Evolutionary conservation across 2,888 invertebrate species (phyloP).

Genomic region (Stegophylla sp.): DNA sequence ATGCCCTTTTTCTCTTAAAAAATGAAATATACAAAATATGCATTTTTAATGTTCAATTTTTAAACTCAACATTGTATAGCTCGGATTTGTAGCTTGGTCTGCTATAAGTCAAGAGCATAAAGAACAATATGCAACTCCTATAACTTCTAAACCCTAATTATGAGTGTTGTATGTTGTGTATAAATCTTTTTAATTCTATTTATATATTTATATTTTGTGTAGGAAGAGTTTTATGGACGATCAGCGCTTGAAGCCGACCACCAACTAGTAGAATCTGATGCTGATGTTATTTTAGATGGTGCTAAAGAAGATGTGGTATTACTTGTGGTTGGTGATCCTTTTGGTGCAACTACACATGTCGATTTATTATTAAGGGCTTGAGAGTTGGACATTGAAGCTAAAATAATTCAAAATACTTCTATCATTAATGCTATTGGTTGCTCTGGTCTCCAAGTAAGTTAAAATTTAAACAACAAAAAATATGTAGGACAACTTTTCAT

Average conservation of each 20-base stretch:
- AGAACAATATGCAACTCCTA: no score
- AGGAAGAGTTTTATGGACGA: conserved; percentile 93
- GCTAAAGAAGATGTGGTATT: conserved; percentile 84
- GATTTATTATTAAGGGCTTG: conserved; percentile 91
- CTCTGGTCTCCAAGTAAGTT: conserved; percentile 79
- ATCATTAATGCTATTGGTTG: conserved; percentile 97
- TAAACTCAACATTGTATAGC: no score
- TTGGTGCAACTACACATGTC: conserved; percentile 97
- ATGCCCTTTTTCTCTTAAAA: no score
- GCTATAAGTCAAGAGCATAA: no score
- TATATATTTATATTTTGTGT: conserved; percentile 61
- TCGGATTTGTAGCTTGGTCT: no score
- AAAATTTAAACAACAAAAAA: conserved; percentile 6
- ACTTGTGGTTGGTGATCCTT: conserved; percentile 96
- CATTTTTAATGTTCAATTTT: no score
- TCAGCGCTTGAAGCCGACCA: conserved; percentile 85
- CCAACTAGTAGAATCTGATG: conserved; percentile 89
- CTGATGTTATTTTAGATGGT: conserved; percentile 81
- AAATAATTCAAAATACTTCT: conserved; percentile 95
- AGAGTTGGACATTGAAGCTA: conserved; percentile 76
- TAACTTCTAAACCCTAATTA: no score
- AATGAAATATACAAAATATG: no score
- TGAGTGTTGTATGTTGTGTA: no score
- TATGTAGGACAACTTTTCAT: no score
- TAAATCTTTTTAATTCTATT: neutral